phyloP scores from a whole-genome alignment of 64 coral and sea anemone genomes.

The Platygyra sinensis region DNA sequence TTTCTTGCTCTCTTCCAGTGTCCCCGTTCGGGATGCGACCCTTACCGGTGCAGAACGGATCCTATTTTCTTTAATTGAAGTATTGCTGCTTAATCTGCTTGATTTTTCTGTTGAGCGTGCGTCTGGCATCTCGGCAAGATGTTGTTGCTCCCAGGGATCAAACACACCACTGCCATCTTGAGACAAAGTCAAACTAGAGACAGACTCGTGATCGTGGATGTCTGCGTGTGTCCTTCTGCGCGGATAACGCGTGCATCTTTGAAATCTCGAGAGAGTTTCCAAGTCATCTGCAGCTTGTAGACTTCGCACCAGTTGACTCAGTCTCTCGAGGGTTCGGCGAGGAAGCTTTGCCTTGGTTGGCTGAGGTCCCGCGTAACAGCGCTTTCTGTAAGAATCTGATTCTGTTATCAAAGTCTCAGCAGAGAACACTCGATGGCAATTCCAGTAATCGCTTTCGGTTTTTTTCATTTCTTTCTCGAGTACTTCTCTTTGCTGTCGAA shows the following conservation, averaged over 20 bases:
- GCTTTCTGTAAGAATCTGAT: conserved; percentile 19
- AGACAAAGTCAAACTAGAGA: not conserved
- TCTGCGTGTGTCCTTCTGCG: not conserved
- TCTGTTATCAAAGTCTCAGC: conserved; percentile 12
- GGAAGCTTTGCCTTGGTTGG: conserved; percentile 38
- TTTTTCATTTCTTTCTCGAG: conserved; percentile 9
- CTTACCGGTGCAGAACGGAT: conserved; percentile 10
- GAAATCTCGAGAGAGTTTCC: conserved; percentile 8
- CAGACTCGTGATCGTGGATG: not conserved
- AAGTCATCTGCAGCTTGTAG: conserved; percentile 28
- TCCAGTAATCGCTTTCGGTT: conserved; percentile 15
- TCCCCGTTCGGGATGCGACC: not conserved
- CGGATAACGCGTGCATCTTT: conserved; percentile 5
- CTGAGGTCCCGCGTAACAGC: not conserved
- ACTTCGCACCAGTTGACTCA: not conserved
- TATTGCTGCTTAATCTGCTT: not conserved
- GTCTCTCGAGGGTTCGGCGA: conserved; percentile 1
- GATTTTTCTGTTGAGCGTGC: not conserved
- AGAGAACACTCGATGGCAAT: conserved; percentile 20
- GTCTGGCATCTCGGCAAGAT: not conserved
- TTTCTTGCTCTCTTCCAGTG: not conserved
- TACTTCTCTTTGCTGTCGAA: not conserved
- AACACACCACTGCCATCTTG: not conserved
- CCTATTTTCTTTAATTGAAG: not conserved
- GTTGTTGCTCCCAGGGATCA: not conserved